These are phyloP conservation scores for Urechis unicinctus DNA, from an alignment of 2,888 invertebrate species.

Conservation along the genomic window DNA sequence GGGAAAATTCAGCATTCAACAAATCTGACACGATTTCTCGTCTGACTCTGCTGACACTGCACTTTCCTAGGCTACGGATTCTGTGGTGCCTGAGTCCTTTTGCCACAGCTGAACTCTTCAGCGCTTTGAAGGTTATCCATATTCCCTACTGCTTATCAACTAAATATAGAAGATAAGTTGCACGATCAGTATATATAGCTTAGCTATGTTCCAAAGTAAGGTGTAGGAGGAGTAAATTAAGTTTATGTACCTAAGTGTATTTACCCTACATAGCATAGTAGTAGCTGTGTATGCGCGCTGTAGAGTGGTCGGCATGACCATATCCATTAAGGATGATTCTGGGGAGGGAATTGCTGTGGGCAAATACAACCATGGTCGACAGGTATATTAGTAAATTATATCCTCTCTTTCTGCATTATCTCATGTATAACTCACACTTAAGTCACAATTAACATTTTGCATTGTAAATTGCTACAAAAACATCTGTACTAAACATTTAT, in stretches of 20 bases:
- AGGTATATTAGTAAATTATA: conserved; percentile 46
- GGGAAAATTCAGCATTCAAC: conserved; percentile 66
- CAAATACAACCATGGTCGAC: conserved; percentile 66
- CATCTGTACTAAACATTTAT: too few relatives aligned
- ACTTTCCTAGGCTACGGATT: conserved; percentile 85
- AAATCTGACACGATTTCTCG: conserved; percentile 70
- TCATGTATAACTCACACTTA: background rate
- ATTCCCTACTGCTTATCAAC: background rate
- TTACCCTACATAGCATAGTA: too few relatives aligned
- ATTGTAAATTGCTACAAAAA: too few relatives aligned
- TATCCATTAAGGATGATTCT: conserved; percentile 61
- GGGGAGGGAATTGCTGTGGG: conserved; percentile 54
- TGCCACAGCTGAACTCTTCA: conserved; percentile 91
- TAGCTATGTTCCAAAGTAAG: too few relatives aligned
- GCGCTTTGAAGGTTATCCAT: conserved; percentile 74
- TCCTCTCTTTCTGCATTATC: too few relatives aligned
- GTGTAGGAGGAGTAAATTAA: too few relatives aligned
- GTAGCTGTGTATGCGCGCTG: too few relatives aligned
- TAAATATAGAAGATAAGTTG: background rate
- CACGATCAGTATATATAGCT: background rate
- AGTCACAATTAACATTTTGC: background rate
- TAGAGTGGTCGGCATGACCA: conserved; percentile 75
- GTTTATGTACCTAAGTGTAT: too few relatives aligned
- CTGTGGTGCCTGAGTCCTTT: conserved; percentile 97
- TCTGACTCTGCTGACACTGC: conserved; percentile 84